These are phyloP conservation scores for Polymixis flavicincta DNA, from an alignment of 2,888 invertebrate species.

Conservation along the genomic window DNA sequence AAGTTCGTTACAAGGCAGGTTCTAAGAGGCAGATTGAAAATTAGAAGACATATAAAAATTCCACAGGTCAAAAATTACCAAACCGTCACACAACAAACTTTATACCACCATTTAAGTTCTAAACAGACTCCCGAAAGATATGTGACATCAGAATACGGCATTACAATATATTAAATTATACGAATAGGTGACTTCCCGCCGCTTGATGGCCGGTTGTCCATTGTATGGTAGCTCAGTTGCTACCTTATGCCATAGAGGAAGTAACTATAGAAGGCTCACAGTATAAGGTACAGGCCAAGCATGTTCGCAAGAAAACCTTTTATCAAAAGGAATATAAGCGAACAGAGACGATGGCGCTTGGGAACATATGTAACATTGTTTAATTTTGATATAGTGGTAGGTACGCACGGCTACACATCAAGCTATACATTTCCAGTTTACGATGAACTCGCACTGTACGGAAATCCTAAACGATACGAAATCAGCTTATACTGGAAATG, in stretches of 20 bases:
- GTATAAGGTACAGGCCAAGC: background rate
- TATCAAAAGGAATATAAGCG: background rate
- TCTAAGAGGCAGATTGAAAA: slow-evolving; percentile 17
- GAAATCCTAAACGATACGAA: too few species aligned
- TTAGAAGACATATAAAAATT: slow-evolving; percentile 33
- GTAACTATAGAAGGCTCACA: slow-evolving; percentile 15
- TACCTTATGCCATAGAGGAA: slow-evolving; percentile 25
- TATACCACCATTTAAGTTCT: slow-evolving; percentile 38
- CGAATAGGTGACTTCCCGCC: slow-evolving; percentile 63
- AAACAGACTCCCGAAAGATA: slow-evolving; percentile 54
- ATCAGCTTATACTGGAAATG: too few species aligned
- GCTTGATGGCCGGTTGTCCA: slow-evolving; percentile 60
- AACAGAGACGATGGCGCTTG: too few species aligned
- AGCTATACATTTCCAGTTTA: too few species aligned
- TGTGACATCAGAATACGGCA: slow-evolving; percentile 56
- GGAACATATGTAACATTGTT: too few species aligned
- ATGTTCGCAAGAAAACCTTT: background rate
- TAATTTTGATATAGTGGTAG: too few species aligned
- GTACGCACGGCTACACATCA: too few species aligned
- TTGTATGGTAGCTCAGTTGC: slow-evolving; percentile 65
- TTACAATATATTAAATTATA: slow-evolving; percentile 69
- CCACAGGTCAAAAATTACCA: slow-evolving; percentile 43
- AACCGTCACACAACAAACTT: slow-evolving; percentile 21
- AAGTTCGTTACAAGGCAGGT: too few species aligned
- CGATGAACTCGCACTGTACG: too few species aligned